Evolutionary conservation across 1,140 invertebrate species (phyloP).

Genomic region (Scaptomyza montana): DNA sequence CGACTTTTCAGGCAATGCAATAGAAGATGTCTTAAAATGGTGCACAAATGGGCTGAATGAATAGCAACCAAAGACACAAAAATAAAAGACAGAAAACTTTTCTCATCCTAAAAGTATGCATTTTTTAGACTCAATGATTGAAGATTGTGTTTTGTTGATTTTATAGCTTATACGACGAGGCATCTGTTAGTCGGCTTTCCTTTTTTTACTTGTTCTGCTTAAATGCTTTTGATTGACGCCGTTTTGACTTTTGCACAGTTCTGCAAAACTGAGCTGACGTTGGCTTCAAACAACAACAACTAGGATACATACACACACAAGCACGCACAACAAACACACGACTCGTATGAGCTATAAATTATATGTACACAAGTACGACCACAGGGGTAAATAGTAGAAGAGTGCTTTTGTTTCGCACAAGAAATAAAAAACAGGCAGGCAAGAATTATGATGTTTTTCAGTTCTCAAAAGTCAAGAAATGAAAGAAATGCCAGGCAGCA

Average conservation of each 20-base stretch:
- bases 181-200: background rate
- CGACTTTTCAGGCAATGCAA: no score
- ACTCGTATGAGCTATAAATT: conserved; percentile 75
- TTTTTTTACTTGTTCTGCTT: conserved; percentile 4
- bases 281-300: conserved; percentile 12
- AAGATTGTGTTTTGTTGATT: no score
- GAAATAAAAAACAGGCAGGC: conserved; percentile 74
- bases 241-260: conserved; percentile 73
- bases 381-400: conserved; percentile 1
- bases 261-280: conserved; percentile 17
- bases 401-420: conserved; percentile 58
- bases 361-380: conserved; percentile 54
- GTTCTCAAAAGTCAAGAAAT: conserved; percentile 27
- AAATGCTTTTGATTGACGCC: conserved; percentile 74
- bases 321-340: conserved; percentile 19
- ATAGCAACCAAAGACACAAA: no score
- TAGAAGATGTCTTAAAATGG: no score
- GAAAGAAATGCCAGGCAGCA: conserved; percentile 36
- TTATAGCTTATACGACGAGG: background rate
- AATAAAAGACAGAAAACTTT: no score
- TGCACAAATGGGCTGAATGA: no score
- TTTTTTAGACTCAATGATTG: background rate
- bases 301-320: conserved; percentile 6
- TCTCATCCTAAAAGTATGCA: no score
- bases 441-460: conserved; percentile 72